These are phyloP conservation scores for Phragmatobia fuliginosa DNA, from an alignment of 2,888 invertebrate species.

Conservation along the genomic window DNA sequence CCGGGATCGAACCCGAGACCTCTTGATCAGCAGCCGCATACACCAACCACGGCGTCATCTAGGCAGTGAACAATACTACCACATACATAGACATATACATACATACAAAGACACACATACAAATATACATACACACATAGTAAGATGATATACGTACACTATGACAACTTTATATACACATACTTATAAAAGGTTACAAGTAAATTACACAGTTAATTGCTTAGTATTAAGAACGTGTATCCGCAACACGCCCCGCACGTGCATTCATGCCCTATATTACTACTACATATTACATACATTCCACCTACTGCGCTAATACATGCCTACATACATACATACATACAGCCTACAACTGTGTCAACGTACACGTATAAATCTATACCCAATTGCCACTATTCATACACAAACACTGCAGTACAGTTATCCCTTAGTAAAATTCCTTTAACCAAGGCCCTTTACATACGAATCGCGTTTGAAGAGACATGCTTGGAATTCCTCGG, in stretches of 20 bases:
- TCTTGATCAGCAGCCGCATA: too few relatives aligned
- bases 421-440: conserved; percentile 43
- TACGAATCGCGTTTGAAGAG: conserved; percentile 29
- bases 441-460: conserved; percentile 29
- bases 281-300: neutral
- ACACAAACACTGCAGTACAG: conserved; percentile 27
- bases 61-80: too few relatives aligned
- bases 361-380: neutral
- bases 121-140: too few relatives aligned
- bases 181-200: neutral
- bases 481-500: conserved; percentile 22
- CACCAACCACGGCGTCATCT: too few relatives aligned
- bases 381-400: conserved; percentile 12
- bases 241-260: neutral
- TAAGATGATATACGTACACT: too few relatives aligned
- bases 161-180: too few relatives aligned
- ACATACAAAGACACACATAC: too few relatives aligned
- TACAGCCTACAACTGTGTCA: conserved; percentile 6
- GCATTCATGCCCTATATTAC: neutral
- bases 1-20: too few relatives aligned
- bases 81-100: too few relatives aligned
- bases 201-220: neutral
- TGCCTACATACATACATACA: too few relatives aligned
- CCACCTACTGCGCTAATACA: neutral
- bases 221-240: neutral